These are phyloP conservation scores for Fopius arisanus DNA, from an alignment of 1,140 invertebrate genomes.

Conservation along the genomic window DNA sequence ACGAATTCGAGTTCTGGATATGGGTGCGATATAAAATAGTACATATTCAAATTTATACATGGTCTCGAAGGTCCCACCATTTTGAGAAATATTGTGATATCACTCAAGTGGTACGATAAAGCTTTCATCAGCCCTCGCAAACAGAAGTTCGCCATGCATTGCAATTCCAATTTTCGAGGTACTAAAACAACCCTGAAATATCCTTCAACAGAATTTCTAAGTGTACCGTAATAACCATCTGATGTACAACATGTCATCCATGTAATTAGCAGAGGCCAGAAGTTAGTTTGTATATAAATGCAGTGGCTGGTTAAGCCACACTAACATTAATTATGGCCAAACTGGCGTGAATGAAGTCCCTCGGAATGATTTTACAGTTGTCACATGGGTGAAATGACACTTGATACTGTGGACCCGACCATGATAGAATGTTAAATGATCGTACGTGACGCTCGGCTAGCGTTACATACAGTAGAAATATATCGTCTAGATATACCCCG, in stretches of 20 bases:
- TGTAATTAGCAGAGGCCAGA: constrained; percentile 31
- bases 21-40: no score
- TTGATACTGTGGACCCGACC: neutral
- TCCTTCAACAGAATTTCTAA: neutral
- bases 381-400: constrained; percentile 15
- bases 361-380: constrained; percentile 33
- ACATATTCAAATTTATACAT: no score
- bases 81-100: no score
- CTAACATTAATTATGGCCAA: constrained; percentile 30
- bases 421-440: constrained; percentile 21
- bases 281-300: neutral
- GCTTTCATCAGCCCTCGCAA: no score
- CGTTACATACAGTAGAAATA: neutral
- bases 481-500: neutral
- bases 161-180: no score
- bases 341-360: constrained; percentile 16
- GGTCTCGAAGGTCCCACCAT: no score
- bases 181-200: no score
- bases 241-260: neutral
- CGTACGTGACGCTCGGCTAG: constrained; percentile 15
- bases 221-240: neutral
- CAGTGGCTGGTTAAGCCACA: neutral
- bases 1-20: no score
- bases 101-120: no score
- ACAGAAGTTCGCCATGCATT: no score